phyloP scores from a whole-genome alignment of 2,888 invertebrate genomes.

The Cactoblastis cactorum region DNA sequence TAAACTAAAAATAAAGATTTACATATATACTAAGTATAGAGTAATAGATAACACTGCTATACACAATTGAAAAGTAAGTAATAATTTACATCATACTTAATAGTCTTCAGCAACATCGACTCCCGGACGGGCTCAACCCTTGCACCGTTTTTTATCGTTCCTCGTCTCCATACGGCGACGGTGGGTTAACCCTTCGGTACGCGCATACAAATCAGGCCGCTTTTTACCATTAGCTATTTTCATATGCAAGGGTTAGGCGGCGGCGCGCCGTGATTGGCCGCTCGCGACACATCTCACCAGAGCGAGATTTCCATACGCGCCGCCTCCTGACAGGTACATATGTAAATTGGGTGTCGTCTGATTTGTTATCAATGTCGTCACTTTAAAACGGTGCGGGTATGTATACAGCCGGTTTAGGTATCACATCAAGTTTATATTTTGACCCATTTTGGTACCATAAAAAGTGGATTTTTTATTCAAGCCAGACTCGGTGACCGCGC shows the following conservation, averaged over 20 bases:
- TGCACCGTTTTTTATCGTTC: background rate
- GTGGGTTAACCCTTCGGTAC: slow-evolving; percentile 15
- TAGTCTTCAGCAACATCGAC: too few species aligned
- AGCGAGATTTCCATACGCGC: slow-evolving; percentile 35
- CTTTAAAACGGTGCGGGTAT: slow-evolving; percentile 44
- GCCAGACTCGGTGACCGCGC: too few species aligned
- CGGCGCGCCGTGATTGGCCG: slow-evolving; percentile 39
- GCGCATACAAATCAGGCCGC: slow-evolving; percentile 9
- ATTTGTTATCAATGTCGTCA: slow-evolving; percentile 34
- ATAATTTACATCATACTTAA: too few species aligned
- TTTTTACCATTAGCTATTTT: slow-evolving; percentile 1
- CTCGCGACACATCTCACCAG: slow-evolving; percentile 10
- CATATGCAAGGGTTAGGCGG: slow-evolving; percentile 13
- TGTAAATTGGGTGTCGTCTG: slow-evolving; percentile 17
- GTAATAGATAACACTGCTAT: too few species aligned
- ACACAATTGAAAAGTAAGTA: too few species aligned
- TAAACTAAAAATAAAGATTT: too few species aligned
- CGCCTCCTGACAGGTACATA: slow-evolving; percentile 10
- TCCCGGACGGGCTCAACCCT: slow-evolving; percentile 1
- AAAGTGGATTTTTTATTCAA: too few species aligned
- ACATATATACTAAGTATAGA: too few species aligned
- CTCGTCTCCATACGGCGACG: background rate
- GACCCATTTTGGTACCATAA: too few species aligned
- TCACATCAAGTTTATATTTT: background rate
- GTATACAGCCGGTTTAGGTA: background rate